phyloP scores from a whole-genome alignment of 1,140 invertebrate genomes.

The Harpegnathos saltator region DNA sequence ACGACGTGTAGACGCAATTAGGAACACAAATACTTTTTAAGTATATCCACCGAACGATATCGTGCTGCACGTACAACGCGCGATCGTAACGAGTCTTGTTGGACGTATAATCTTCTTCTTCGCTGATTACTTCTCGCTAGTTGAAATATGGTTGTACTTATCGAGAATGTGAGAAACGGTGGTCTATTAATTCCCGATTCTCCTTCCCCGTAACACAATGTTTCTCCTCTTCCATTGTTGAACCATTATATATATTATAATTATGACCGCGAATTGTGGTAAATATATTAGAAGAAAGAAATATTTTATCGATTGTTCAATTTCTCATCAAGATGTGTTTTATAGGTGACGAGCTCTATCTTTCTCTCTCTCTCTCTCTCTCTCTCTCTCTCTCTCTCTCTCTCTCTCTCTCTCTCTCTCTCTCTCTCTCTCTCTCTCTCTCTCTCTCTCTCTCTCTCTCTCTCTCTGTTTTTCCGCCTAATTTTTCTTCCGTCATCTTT shows the following conservation, averaged over 20 bases:
- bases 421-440: too few relatives aligned
- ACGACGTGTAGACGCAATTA: slow-evolving; percentile 53
- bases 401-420: slow-evolving; percentile 9
- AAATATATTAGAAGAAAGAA: too few relatives aligned
- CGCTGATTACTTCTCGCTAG: slow-evolving; percentile 51
- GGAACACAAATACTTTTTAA: slow-evolving; percentile 48
- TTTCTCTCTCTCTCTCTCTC: not conserved
- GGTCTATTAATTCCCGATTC: slow-evolving; percentile 1
- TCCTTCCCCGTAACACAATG: too few relatives aligned
- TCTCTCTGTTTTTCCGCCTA: too few relatives aligned
- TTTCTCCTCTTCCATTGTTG: too few relatives aligned
- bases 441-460: too few relatives aligned
- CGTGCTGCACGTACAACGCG: slow-evolving; percentile 53
- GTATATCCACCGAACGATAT: slow-evolving; percentile 45
- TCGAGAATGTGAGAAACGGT: slow-evolving; percentile 31
- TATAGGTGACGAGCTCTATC: slow-evolving; percentile 1
- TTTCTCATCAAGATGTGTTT: not conserved
- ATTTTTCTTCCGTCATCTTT: not conserved
- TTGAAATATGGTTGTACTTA: slow-evolving; percentile 42
- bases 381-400: not conserved
- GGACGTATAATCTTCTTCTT: slow-evolving; percentile 53
- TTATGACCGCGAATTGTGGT: too few relatives aligned
- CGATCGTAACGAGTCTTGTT: slow-evolving; percentile 62
- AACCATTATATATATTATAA: too few relatives aligned
- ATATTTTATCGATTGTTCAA: too few relatives aligned